Percentiles rank a stretch among this genome's conserved stretches.
Conservation (phyloP, 2,113 vertebrate species). For the Cisticola juncidis region DNA sequence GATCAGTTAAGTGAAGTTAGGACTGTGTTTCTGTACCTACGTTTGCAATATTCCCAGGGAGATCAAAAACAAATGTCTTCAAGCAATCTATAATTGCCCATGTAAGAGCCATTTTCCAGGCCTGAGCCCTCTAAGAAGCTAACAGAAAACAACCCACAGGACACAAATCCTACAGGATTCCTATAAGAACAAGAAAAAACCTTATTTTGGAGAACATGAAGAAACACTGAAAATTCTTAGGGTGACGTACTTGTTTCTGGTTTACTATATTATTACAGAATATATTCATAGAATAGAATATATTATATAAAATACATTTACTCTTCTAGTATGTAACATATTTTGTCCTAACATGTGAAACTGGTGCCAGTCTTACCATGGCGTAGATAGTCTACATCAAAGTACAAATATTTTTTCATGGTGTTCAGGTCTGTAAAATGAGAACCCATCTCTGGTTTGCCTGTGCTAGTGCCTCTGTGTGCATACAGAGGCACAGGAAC, state of each 20-base stretch:
- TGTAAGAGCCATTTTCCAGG: background rate
- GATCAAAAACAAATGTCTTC: background rate
- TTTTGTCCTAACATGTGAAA: background rate
- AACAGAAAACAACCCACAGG: background rate
- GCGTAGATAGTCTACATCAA: background rate
- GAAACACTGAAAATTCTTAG: background rate
- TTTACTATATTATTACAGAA: background rate
- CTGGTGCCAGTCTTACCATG: background rate
- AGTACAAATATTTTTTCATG: background rate
- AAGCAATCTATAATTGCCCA: background rate
- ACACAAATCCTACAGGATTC: background rate
- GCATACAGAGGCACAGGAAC: background rate
- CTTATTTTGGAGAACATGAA: background rate
- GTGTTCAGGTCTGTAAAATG: background rate
- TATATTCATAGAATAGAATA: background rate
- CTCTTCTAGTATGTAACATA: background rate
- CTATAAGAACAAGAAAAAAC: background rate
- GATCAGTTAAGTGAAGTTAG: background rate
- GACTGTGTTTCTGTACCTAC: background rate
- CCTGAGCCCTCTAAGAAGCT: background rate
- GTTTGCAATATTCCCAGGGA: background rate
- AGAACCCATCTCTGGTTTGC: background rate
- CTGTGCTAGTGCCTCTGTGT: background rate
- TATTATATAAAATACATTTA: background rate
- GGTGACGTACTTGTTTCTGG: background rate